Evolutionary conservation across 2,113 vertebrate species (phyloP), one percentile per base, ranked within the genome.

Genomic region (Spheniscus mendiculus): DNA sequence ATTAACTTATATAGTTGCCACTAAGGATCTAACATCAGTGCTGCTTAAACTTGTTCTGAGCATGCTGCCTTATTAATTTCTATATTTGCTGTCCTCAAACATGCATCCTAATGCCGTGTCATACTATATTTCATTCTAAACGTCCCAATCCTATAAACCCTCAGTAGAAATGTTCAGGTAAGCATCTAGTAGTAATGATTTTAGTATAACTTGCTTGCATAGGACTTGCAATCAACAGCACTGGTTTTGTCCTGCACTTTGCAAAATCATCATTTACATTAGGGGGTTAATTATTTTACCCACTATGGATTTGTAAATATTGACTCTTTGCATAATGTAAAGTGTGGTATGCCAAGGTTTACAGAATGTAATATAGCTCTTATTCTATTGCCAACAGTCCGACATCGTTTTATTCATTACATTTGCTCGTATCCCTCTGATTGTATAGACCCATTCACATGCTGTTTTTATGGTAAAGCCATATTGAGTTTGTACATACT

Each of bases 321-420:
- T 97, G 98, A 98, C 98, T 98, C 98, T 98, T 98, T 98, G 98
- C 98, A 98, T 99, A 98, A 98, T 98, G 98, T 99, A 98, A 99
- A 99, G 98, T 97, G 98, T 99, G 98, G 97, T 99, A 98, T 99
- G 98, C 98, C 97, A 98, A 99, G 99, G 99, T 99, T 99, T 99
- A 99, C 99, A 99, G 98, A 98, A 99, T 98, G 98, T 99, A 99
- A 98, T 98, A 97, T 99, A 99, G 98, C 96, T 98, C 94, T 98
- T 98, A 90, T 18, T 98, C 94, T 98, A 97, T 98, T 99, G 99
- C 99, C 99, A 99, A 99, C 98, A 97, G 98, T 98, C 98, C 93
- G 91, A 87, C 98, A 90, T 98, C 96, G 76, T 86, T 97, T 98
- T 98, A 95, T 96, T 98, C 97, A 93, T 98, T 90, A 98, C 96